Conservation (phyloP, 1,140 invertebrate species). For the Steinernema feltiae region DNA sequence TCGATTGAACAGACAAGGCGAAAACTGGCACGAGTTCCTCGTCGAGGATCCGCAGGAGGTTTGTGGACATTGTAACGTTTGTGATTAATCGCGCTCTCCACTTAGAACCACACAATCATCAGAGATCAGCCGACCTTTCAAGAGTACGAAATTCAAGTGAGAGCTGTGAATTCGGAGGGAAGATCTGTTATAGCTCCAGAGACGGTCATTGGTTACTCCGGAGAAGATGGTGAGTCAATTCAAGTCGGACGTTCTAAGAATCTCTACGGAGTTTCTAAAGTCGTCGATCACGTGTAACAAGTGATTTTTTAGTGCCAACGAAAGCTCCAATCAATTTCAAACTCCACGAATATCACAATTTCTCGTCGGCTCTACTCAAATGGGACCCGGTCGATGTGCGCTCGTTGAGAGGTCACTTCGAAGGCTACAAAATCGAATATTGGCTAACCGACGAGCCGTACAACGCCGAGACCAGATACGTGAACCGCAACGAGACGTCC, state of each 20-base stretch:
- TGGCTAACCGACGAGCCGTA: conserved; percentile 41
- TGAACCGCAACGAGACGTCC: background rate
- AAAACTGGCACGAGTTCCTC: conserved; percentile 65
- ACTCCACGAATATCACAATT: conserved; percentile 38
- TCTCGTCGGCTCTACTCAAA: conserved; percentile 40
- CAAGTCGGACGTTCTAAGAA: no score
- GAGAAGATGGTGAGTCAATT: conserved; percentile 71
- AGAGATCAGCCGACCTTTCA: conserved; percentile 83
- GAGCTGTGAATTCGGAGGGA: conserved; percentile 81
- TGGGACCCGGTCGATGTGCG: conserved; percentile 42
- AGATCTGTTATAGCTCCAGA: conserved; percentile 75
- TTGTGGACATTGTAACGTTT: background rate
- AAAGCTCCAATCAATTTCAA: conserved; percentile 38
- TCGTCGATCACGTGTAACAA: background rate
- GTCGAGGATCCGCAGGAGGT: conserved; percentile 63
- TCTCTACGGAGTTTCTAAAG: no score
- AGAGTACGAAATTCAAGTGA: conserved; percentile 81
- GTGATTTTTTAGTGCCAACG: conserved; percentile 40
- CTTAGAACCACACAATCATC: conserved; percentile 62
- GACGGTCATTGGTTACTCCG: conserved; percentile 82
- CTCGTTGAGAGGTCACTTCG: conserved; percentile 46
- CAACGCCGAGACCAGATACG: conserved; percentile 21
- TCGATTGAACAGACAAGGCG: conserved; percentile 67
- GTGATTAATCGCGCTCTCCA: conserved; percentile 16
- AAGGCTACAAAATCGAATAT: conserved; percentile 51